Conservation (phyloP, 2,888 invertebrate species). For the Phortica magna region DNA sequence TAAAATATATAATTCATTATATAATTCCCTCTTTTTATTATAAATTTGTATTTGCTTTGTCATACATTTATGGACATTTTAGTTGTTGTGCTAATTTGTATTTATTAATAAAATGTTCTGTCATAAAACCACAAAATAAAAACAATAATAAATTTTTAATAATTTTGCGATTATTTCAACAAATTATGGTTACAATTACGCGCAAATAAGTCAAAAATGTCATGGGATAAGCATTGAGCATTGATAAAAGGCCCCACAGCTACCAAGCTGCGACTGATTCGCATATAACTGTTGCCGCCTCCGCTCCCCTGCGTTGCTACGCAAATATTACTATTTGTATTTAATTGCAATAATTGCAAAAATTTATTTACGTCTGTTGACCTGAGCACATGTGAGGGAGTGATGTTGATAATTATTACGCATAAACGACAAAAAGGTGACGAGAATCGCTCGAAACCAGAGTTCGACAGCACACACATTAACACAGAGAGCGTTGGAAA, state of each 20-base stretch:
- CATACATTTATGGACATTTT: no score
- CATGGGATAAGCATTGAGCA: not conserved
- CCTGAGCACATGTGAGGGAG: slow-evolving; percentile 24
- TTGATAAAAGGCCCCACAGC: not conserved
- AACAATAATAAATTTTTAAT: slow-evolving; percentile 56
- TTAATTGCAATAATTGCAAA: slow-evolving; percentile 34
- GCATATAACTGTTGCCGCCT: no score
- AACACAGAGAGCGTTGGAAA: not conserved
- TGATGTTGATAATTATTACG: no score
- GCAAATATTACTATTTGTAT: slow-evolving; percentile 33
- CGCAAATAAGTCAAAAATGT: slow-evolving; percentile 29
- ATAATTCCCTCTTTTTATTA: no score
- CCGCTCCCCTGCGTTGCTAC: no score
- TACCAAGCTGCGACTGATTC: no score
- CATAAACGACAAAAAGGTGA: no score
- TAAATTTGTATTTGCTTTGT: no score
- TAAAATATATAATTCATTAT: no score
- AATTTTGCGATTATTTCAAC: slow-evolving; percentile 67
- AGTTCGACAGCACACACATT: no score
- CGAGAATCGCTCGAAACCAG: no score
- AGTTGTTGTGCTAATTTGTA: not conserved
- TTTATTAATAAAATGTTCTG: slow-evolving; percentile 16
- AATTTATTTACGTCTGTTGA: slow-evolving; percentile 61
- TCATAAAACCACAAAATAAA: slow-evolving; percentile 9
- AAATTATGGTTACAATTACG: slow-evolving; percentile 56